Conservation (phyloP, 2,113 vertebrate genomes). For the Archocentrus centrarchus region DNA sequence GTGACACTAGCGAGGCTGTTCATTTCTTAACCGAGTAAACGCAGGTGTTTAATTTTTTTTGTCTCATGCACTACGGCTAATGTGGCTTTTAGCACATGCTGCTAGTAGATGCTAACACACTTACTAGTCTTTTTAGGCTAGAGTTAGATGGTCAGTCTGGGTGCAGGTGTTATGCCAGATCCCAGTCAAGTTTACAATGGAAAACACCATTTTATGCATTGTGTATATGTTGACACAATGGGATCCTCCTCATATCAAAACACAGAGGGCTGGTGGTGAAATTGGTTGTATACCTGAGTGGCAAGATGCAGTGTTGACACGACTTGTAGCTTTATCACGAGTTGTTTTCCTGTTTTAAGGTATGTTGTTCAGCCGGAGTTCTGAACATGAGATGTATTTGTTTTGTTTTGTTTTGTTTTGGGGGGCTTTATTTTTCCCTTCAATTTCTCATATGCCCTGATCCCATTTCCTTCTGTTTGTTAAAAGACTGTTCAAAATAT, state of each 20-base stretch:
- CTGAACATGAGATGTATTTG: not conserved
- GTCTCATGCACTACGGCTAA: not conserved
- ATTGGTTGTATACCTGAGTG: not conserved
- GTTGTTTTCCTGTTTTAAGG: not conserved
- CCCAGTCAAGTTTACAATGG: not conserved
- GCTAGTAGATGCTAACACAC: constrained; percentile 45
- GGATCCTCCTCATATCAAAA: not conserved
- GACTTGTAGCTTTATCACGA: not conserved
- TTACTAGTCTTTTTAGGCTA: not conserved
- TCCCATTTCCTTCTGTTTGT: not conserved
- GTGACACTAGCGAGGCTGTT: not conserved
- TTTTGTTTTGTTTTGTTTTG: not conserved
- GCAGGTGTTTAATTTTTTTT: constrained; percentile 23
- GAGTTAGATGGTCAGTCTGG: not conserved
- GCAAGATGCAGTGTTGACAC: not conserved
- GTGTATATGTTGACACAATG: not conserved
- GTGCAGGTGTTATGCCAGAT: not conserved
- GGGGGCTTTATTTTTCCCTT: too few relatives aligned
- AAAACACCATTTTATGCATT: not conserved
- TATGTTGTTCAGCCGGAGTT: constrained; percentile 6
- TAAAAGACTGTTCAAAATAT: not conserved
- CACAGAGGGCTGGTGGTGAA: not conserved
- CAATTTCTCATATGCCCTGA: not conserved
- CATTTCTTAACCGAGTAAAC: constrained; percentile 1
- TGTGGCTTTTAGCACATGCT: constrained; percentile 24